phyloP scores from a whole-genome alignment of 2,113 vertebrate species.

The Pitta sordida region DNA sequence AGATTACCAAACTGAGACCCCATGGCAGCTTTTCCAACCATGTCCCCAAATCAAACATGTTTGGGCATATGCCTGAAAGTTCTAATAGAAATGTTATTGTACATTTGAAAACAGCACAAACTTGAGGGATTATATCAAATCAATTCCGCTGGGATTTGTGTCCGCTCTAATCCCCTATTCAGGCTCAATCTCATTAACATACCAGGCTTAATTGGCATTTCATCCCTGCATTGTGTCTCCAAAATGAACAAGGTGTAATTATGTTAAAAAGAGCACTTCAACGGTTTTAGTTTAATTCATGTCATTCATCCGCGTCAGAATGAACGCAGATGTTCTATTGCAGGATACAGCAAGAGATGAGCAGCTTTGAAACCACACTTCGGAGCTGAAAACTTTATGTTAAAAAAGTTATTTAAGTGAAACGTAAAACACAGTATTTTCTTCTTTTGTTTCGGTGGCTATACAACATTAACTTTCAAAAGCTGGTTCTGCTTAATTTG shows the following conservation, averaged over 20 bases:
- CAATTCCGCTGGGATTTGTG: slow-evolving; percentile 64
- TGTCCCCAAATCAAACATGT: neutral
- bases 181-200: slow-evolving; percentile 73
- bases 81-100: slow-evolving; percentile 36
- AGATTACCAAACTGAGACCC: neutral
- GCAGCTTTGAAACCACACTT: slow-evolving; percentile 69
- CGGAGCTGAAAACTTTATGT: slow-evolving; percentile 66
- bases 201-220: slow-evolving; percentile 78
- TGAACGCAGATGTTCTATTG: slow-evolving; percentile 78
- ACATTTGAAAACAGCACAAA: slow-evolving; percentile 59
- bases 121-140: slow-evolving; percentile 61
- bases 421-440: slow-evolving; percentile 71
- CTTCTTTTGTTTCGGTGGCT: slow-evolving; percentile 73
- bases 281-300: slow-evolving; percentile 58
- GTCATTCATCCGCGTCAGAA: slow-evolving; percentile 76
- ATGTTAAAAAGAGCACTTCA: slow-evolving; percentile 71
- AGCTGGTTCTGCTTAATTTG: slow-evolving; percentile 77
- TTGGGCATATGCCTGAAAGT: neutral
- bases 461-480: slow-evolving; percentile 75
- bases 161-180: slow-evolving; percentile 70
- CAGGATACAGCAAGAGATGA: slow-evolving; percentile 58
- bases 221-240: slow-evolving; percentile 76
- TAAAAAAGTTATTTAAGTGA: slow-evolving; percentile 75
- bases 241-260: slow-evolving; percentile 79
- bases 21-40: slow-evolving; percentile 12